Evolutionary conservation across 2,888 invertebrate genomes (phyloP).

Genomic region (Orthosia gracilis): DNA sequence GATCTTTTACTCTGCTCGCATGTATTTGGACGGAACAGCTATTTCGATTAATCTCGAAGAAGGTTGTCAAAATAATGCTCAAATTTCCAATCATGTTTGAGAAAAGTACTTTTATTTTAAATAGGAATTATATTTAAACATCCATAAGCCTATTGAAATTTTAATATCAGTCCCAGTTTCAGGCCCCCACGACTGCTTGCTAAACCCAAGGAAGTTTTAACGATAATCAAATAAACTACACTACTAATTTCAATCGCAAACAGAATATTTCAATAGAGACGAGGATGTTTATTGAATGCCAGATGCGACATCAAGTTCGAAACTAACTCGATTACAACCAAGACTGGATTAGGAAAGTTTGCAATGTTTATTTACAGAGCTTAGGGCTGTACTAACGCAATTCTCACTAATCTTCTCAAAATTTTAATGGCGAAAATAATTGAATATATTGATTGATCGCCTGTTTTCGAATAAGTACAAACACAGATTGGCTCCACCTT

Average conservation of each 20-base stretch:
- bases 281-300: slow-evolving; percentile 62
- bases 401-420: slow-evolving; percentile 11
- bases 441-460: background rate
- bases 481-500: no score
- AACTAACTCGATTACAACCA: slow-evolving; percentile 69
- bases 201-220: slow-evolving; percentile 4
- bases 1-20: no score
- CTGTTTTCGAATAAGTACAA: no score
- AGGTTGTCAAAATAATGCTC: no score
- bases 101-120: no score
- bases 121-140: background rate
- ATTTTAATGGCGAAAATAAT: background rate
- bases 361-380: slow-evolving; percentile 63
- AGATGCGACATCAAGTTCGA: slow-evolving; percentile 66
- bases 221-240: slow-evolving; percentile 34
- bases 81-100: no score
- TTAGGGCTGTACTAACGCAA: slow-evolving; percentile 24
- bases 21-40: no score
- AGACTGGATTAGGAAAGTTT: slow-evolving; percentile 66
- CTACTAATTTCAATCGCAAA: slow-evolving; percentile 43
- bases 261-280: slow-evolving; percentile 46
- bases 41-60: no score
- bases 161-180: background rate
- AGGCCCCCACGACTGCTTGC: no score
- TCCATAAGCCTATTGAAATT: background rate